Evolutionary conservation across 2,113 vertebrate species (phyloP).

Genomic region (Calonectris borealis): DNA sequence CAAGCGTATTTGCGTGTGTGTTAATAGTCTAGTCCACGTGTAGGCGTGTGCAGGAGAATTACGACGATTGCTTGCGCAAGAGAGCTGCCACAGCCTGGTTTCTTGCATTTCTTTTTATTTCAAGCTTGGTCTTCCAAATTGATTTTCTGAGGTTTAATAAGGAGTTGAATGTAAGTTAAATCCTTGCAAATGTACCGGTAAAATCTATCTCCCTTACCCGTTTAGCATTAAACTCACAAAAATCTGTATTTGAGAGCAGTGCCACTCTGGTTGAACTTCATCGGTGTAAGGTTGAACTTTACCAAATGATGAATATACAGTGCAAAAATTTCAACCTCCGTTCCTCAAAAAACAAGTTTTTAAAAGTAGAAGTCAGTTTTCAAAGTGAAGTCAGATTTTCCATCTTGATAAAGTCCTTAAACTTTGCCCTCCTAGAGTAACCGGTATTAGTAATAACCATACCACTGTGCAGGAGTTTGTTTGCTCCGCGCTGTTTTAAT

Average conservation of each 20-base stretch:
- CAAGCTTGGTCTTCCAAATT: neutral
- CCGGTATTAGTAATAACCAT: neutral
- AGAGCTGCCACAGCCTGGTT: neutral
- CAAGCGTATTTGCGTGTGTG: neutral
- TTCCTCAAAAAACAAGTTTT: neutral
- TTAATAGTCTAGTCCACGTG: neutral
- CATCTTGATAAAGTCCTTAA: neutral
- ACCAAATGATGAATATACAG: neutral
- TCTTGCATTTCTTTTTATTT: neutral
- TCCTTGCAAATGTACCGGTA: neutral
- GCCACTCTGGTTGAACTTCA: neutral
- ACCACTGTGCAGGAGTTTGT: neutral
- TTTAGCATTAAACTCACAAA: neutral
- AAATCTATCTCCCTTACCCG: neutral
- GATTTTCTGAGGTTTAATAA: neutral
- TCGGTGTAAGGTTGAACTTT: neutral
- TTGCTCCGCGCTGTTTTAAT: neutral
- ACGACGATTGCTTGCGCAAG: neutral
- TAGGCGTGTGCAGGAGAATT: neutral
- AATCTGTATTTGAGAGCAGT: neutral
- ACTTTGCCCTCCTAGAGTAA: neutral
- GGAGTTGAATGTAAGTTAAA: neutral
- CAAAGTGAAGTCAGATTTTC: neutral
- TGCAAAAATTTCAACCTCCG: neutral
- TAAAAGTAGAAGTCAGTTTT: neutral